Base-by-base conservation (phyloP, 2,113 vertebrate species). In the Arvicanthis niloticus region DNA sequence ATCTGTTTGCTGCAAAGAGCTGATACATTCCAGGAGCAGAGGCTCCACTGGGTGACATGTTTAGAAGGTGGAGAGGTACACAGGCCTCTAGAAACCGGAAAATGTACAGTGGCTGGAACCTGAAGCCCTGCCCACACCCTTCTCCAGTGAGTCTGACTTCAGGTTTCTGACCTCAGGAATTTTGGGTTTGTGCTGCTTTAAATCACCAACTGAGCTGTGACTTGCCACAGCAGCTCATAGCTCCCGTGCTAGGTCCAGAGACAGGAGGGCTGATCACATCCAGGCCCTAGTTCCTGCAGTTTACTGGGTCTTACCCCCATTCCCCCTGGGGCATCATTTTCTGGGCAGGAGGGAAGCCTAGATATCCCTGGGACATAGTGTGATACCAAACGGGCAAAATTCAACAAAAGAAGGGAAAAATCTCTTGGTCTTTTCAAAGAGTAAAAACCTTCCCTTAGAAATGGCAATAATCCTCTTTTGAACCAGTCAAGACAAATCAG, bases 121-220 rank as follows among this genome's bases (percentile, higher is more conserved):
- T n/a, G 58, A 48, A 3, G 26, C 4, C 40, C 37, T 29, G 11
- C 9, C 0, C 17, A 12, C 16, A 3, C 10, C 56, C 3, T 5
- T 24, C 31, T 24, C 42, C 13, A 2, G 42, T 7, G n/a, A 34
- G 31, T 22, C 31, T 8, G 87, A 1, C 19, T 9, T 0, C 0
- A 1, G n/a, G 40, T 7, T 7, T 37, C 48, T 7, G 34, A 29
- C 17, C 68, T 60, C 92, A 5, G 1, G 8, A 31, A 3, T 42
- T 1, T 1, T 10, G 12, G 5, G 7, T 1, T 0, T 34, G 7
- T 3, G 2, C 31, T 51, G 34, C 1, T 40, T 16, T 3, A 4
- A 48, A 72, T 3, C 5, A 2, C 42, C 0, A 4, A 1, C 0
- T 15, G 4, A 24, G 40, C 0, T 0, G 13, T 15, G n/a, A 21